Base-by-base conservation (phyloP, 37 sponge, comb jelly and placozoan genomes). In the Cliona cf. orientalis region DNA sequence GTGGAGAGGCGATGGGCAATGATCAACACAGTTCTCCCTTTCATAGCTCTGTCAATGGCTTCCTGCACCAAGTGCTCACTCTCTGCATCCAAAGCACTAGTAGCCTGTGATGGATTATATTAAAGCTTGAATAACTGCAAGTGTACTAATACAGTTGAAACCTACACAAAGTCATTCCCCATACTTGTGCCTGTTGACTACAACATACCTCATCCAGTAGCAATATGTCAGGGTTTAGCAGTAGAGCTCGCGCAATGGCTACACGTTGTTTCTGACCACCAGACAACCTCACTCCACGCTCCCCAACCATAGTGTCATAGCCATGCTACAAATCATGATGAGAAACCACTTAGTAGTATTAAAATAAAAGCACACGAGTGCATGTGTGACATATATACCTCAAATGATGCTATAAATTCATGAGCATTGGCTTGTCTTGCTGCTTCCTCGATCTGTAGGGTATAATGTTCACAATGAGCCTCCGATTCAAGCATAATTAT, bases 81-180 rank as follows among this genome's bases (percentile, higher is more conserved):
- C 83, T 94, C 95, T 26, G 95, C 95, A 80, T 94, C 95, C 25
- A 94, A 74, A 22, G 95, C 95, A 81, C 91, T 91, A n/a, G 95
- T 94, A 35, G 95, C 95, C 94, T 93, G n/a, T 2, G 14, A 9
- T 69, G 5, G 23, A 82, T 37, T 22, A 79, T 23, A 66, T 25
- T 62, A 25, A 23, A 58, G 64, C 32, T 49, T 23, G 3, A 26
- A 76, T 3, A 76, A 29, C 22, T 46, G 46, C 58, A 73, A 17
- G 35, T 42, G 46, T n/a, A 73, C 32, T 32, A 45, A 43, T 45
- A 46, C 26, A 69, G 35, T 22, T 6, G 19, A 73, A 34, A 21
- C 34, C 37, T 63, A 63, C 65, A 9, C 65, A 25, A 9, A 63
- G 56, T 63, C 65, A 63, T 63, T 25, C 65, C 28, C 31, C 17